Base-by-base conservation (phyloP, 2,888 invertebrate genomes). In the Drosophila multiciliata region DNA sequence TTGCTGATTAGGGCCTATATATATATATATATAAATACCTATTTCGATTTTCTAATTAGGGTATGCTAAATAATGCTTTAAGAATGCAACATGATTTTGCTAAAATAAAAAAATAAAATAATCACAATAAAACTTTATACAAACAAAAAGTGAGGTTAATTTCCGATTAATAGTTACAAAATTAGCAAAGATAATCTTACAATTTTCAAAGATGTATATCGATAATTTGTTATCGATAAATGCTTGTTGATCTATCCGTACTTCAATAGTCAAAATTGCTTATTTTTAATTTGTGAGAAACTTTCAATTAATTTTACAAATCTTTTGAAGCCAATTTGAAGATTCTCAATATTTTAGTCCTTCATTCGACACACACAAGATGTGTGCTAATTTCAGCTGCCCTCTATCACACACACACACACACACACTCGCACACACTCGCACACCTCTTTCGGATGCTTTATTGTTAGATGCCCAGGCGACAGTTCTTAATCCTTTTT, bases 401-500 rank as follows among this genome's bases (percentile, higher is more conserved):
- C 45, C 42, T 58, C 58, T 65, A 64, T 54, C 36, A 58, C 65
- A 66, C 54, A 66, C 36, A 61, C 49, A 36, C 57, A 55, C 36
- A 48, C 62, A 38, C 57, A 50, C 38, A 42, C 60, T 48, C 48
- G 54, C 29, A 54, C 45, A 52, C 35, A 40, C 29, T 26, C n/a
- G 23, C 59, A 48, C 62, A 61, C 38, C 42, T 59, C 59, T 77
- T 70, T 72, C 35, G 36, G 61, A 32, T 58, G 35, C 26, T 42
- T 45, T 73, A 63, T 77, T 77, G 77, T 76, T 69, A 40, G 45
- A 40, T 55, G 65, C 15, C 45, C 63, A 53, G 75, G 80, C 74
- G 78, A 84, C 82, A 80, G 71, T 77, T 65, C 66, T 80, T 85
- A 87, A 87, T 87, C 87, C 88, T 87, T 87, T 87, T 87, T 87